These are phyloP conservation scores for Xenopus borealis DNA, from an alignment of 2,113 vertebrate genomes.

Conservation along the genomic window DNA sequence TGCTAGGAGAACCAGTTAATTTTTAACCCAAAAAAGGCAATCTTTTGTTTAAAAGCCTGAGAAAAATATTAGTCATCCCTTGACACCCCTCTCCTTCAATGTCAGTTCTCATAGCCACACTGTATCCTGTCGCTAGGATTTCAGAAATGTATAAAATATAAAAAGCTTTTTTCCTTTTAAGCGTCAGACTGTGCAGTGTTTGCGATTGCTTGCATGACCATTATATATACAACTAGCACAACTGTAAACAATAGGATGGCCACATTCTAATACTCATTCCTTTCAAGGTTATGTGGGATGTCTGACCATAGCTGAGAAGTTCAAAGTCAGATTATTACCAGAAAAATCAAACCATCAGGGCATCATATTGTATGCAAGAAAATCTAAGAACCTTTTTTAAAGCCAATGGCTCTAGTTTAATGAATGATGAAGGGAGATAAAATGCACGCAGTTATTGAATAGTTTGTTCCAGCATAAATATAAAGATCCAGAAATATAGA, in stretches of 20 bases:
- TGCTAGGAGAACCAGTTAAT: constrained; percentile 65
- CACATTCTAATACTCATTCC: constrained; percentile 60
- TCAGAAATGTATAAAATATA: background rate
- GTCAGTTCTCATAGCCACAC: too few species aligned
- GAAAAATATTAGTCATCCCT: constrained; percentile 49
- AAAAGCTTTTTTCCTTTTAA: too few species aligned
- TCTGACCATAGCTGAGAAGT: constrained; percentile 75
- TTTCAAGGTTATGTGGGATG: constrained; percentile 77
- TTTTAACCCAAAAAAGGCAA: constrained; percentile 71
- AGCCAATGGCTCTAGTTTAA: too few species aligned
- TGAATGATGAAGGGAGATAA: too few species aligned
- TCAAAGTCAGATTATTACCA: constrained; percentile 72
- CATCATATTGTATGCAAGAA: too few species aligned
- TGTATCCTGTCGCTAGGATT: too few species aligned
- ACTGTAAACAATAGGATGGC: constrained; percentile 60
- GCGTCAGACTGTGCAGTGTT: background rate
- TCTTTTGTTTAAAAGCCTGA: constrained; percentile 33
- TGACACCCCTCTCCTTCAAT: background rate
- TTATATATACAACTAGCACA: constrained; percentile 10
- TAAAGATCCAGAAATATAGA: too few species aligned
- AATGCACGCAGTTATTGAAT: too few species aligned
- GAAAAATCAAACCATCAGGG: too few species aligned
- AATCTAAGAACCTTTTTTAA: too few species aligned
- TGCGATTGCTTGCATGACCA: constrained; percentile 13
- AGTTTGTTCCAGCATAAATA: too few species aligned